Evolutionary conservation across 1,140 invertebrate genomes (phyloP).

Genomic region (Planococcus citri): DNA sequence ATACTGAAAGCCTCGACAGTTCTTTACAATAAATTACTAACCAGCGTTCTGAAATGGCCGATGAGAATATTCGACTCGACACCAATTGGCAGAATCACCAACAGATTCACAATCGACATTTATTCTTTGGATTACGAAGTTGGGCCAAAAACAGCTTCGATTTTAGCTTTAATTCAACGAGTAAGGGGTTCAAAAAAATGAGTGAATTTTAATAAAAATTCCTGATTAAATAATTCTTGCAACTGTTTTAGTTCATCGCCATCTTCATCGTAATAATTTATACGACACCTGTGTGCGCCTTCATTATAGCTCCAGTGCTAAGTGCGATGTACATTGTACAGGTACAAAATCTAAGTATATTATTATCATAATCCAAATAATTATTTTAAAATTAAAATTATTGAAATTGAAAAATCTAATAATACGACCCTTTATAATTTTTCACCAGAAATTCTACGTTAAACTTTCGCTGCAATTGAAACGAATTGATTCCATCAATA

Average conservation of each 20-base stretch:
- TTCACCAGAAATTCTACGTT: too few relatives aligned
- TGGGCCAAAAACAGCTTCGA: neutral
- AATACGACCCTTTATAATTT: too few relatives aligned
- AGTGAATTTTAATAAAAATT: too few relatives aligned
- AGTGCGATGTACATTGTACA: constrained; percentile 78
- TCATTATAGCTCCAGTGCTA: constrained; percentile 69
- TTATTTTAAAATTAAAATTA: too few relatives aligned
- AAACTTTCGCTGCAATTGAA: too few relatives aligned
- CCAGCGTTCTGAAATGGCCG: constrained; percentile 57
- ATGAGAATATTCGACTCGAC: constrained; percentile 79
- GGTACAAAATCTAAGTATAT: too few relatives aligned
- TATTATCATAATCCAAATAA: too few relatives aligned
- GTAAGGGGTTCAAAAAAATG: neutral
- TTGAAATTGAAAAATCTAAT: too few relatives aligned
- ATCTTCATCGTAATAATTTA: constrained; percentile 81
- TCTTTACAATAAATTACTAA: constrained; percentile 63
- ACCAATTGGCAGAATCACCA: constrained; percentile 69
- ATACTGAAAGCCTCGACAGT: constrained; percentile 47
- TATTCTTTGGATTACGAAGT: constrained; percentile 48
- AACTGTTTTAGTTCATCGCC: constrained; percentile 58
- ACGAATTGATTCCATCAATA: too few relatives aligned
- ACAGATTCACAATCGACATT: constrained; percentile 60
- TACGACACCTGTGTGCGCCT: constrained; percentile 75
- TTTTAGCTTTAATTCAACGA: neutral
- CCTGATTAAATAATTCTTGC: too few relatives aligned